These are phyloP conservation scores for Drosophila mimica DNA, from an alignment of 2,888 invertebrate genomes.

Conservation along the genomic window DNA sequence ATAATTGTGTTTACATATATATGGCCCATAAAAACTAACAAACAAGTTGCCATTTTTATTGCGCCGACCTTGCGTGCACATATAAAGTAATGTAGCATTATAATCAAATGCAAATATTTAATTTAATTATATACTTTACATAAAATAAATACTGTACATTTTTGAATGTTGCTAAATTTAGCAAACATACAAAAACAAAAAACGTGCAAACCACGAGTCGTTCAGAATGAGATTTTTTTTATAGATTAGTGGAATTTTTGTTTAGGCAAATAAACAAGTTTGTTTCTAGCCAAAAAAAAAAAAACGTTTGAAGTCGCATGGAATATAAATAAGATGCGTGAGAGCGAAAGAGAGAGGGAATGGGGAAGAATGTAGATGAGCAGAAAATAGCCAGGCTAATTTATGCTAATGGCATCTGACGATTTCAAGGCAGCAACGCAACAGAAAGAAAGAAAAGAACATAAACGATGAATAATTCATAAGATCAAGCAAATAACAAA, in stretches of 20 bases:
- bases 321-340: constrained; percentile 48
- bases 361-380: constrained; percentile 9
- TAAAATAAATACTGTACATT: constrained; percentile 13
- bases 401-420: constrained; percentile 74
- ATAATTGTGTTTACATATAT: background rate
- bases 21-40: background rate
- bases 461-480: constrained; percentile 53
- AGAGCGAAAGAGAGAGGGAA: background rate
- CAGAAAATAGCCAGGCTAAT: constrained; percentile 66
- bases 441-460: constrained; percentile 5
- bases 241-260: constrained; percentile 58
- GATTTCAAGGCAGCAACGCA: constrained; percentile 53
- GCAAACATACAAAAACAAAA: constrained; percentile 23
- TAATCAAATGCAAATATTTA: constrained; percentile 1
- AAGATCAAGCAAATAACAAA: background rate
- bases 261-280: constrained; percentile 58
- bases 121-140: background rate
- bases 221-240: constrained; percentile 31
- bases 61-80: background rate
- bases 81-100: background rate
- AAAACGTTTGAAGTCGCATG: constrained; percentile 48
- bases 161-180: constrained; percentile 31
- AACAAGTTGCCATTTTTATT: constrained; percentile 15
- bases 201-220: constrained; percentile 69
- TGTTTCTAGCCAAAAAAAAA: constrained; percentile 42